Conservation (phyloP, 1,140 invertebrate species). For the Aplysia californica region DNA sequence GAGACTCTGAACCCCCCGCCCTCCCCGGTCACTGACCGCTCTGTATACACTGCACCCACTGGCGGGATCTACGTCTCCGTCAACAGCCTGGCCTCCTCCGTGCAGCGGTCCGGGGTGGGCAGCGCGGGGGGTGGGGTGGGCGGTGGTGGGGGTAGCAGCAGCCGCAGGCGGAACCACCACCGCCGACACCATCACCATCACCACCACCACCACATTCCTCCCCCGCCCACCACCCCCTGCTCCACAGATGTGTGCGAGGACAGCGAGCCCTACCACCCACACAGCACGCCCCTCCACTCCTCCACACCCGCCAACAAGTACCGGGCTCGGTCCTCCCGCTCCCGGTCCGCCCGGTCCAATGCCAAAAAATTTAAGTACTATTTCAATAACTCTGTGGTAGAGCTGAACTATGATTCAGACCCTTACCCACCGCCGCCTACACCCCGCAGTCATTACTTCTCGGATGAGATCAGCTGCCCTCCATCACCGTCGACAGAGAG, state of each 20-base stretch:
- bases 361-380: constrained; percentile 43
- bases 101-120: constrained; percentile 1
- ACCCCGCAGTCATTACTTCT: constrained; percentile 74
- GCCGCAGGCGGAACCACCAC: constrained; percentile 25
- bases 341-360: background rate
- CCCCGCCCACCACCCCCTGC: constrained; percentile 93
- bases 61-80: constrained; percentile 31
- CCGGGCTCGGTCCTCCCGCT: background rate
- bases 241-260: constrained; percentile 94
- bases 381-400: constrained; percentile 50
- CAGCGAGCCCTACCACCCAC: constrained; percentile 63
- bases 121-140: background rate
- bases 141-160: background rate
- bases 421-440: constrained; percentile 87
- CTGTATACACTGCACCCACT: constrained; percentile 56
- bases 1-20: constrained; percentile 91
- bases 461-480: constrained; percentile 78
- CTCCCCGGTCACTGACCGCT: constrained; percentile 79
- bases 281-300: background rate
- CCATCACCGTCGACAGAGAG: constrained; percentile 80
- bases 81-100: constrained; percentile 19
- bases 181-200: constrained; percentile 57
- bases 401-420: constrained; percentile 75
- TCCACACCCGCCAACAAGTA: constrained; percentile 12
- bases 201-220: constrained; percentile 85